Evolutionary conservation across 2,797 vertebrate species (phyloP).

Genomic region (Megalops cyprinoides): DNA sequence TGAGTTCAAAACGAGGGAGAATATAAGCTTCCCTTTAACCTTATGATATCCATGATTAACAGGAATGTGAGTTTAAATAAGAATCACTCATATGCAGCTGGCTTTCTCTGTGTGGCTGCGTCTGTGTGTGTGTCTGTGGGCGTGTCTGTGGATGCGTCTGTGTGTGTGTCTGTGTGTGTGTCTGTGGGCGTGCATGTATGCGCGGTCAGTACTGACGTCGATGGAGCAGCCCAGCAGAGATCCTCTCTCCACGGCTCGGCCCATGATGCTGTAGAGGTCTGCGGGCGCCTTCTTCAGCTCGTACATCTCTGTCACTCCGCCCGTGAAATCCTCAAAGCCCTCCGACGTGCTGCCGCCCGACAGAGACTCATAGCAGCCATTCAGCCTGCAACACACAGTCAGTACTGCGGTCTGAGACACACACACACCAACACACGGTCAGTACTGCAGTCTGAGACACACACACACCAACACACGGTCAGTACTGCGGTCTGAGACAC

Average conservation of each 20-base stretch:
- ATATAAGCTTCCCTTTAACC: no score
- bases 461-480: not conserved
- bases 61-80: no score
- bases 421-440: not conserved
- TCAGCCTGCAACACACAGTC: slow-evolving; percentile 65
- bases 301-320: slow-evolving; percentile 80
- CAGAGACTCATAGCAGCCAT: slow-evolving; percentile 81
- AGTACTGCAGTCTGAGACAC: not conserved
- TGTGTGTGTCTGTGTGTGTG: not conserved
- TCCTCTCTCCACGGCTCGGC: slow-evolving; percentile 77
- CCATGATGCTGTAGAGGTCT: slow-evolving; percentile 76
- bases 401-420: not conserved
- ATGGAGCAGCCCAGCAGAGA: slow-evolving; percentile 83
- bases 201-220: slow-evolving; percentile 68
- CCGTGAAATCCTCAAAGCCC: slow-evolving; percentile 85
- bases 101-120: not conserved
- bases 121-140: not conserved
- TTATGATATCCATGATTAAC: no score
- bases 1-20: no score
- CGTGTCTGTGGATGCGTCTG: no score
- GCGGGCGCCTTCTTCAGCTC: slow-evolving; percentile 71
- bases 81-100: not conserved
- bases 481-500: not conserved
- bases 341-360: slow-evolving; percentile 82
- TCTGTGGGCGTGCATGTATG: not conserved